Evolutionary conservation across 2,113 vertebrate species (phyloP), one percentile per base, ranked within the genome.

Genomic region (Coracopsis vasa): DNA sequence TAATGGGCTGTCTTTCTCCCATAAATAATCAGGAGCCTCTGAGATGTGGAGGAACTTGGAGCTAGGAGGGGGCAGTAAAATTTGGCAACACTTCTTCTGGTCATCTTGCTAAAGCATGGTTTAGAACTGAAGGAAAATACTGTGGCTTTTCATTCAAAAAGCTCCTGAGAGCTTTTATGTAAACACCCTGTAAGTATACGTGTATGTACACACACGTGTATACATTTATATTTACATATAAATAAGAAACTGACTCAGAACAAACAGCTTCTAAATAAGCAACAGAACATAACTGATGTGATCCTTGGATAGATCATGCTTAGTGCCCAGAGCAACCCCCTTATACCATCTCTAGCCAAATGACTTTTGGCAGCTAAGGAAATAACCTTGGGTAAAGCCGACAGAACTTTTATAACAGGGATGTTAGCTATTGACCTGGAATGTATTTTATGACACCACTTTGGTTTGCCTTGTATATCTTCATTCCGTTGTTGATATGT

Each of bases 361-460:
- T 79, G 83, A 80, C 65, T 96, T 56, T 85, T 93, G 88, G 86
- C 94, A 96, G 96, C 92, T 87, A 73, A 90, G 95, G 87, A 96
- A 95, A 94, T 95, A 93, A 96, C 82, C 88, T 80, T 86, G 88
- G 92, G 80, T 93, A 83, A 96, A 96, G 86, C 72, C 80, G 71
- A 88, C 88, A 88, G 88, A 67, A 92, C 71, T 93, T 90, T 88
- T 91, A 86, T 86, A 92, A 79, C 61, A 51, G 51, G 79, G 83
- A 75, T 0, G 0, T 83, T 86, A 90, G 69, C 80, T 92, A 51
- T 93, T 96, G 86, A 95, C 94, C 86, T 83, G 71, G 86, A 67
- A 62, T 51, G 24, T 91, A 62, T 96, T 95, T 96, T 92, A 91
- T 84, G 80, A 81, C 51, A 61, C 51, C 37, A 29, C 69, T 61